Evolutionary conservation across 2,888 invertebrate genomes (phyloP), one percentile per base, ranked within the genome.

Genomic region (Capitulum mitella): DNA sequence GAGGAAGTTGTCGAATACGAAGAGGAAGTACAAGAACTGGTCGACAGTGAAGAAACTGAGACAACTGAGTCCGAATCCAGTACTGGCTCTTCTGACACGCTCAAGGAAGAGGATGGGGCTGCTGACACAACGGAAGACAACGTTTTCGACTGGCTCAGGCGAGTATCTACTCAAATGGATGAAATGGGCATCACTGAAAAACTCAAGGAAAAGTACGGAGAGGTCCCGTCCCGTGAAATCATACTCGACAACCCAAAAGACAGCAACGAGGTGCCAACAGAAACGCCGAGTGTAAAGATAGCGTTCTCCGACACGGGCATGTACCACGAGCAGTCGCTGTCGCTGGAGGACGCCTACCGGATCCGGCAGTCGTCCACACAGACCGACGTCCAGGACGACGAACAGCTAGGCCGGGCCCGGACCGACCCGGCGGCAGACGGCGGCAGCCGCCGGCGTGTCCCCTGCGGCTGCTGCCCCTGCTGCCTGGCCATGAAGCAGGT

Each of bases 311-410:
- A 64, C 64, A 64, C 64, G 1, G 64, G 64, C 0, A 64, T 64
- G 64, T 34, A 64, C 22, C 64, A 64, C 22, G 64, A 64, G 1
- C 5, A 32, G 37, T 37, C 64, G 16, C 19, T 64, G n/a, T 34
- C 64, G 16, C 26, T 64, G 34, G 64, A 64, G 19, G 14, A 34
- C 16, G 8, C 34, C 22, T 34, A 19, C n/a, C 34, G 64, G 16
- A 34, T 64, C 37, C 64, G 64, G 5, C 64, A 64, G 64, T 64
- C 64, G 37, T 34, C 34, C 64, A 64, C 64, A n/a, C 64, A 64
- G 64, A 64, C 64, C 8, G 64, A 64, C 22, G 19, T 34, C 37
- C 19, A 6, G 34, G n/a, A 46, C 10, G 10, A 1, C 19, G 6
- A 26, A 54, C 19, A 22, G 54, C 22, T 3, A 19, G 37, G 34